Evolutionary conservation across 2,797 vertebrate genomes (phyloP).

Genomic region (Myripristis murdjan): DNA sequence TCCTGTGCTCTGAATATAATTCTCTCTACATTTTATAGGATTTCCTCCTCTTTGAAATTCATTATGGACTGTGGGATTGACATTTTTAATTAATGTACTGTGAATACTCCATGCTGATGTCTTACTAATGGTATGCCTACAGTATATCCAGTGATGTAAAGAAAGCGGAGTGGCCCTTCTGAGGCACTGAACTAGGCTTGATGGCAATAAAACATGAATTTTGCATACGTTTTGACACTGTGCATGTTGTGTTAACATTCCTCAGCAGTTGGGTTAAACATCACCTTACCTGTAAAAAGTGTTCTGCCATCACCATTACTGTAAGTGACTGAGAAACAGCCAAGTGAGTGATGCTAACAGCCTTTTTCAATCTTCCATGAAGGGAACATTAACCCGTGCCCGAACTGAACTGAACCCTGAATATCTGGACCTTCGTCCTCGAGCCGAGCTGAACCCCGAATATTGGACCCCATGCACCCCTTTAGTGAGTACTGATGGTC

Average conservation of each 20-base stretch:
- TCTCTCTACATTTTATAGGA: slow-evolving; percentile 44
- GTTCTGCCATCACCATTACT: slow-evolving; percentile 5
- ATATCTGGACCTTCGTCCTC: slow-evolving; percentile 89
- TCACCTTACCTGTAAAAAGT: neutral
- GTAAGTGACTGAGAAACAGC: slow-evolving; percentile 10
- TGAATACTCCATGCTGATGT: slow-evolving; percentile 31
- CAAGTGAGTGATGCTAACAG: slow-evolving; percentile 63
- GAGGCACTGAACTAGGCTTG: neutral
- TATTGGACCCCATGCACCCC: slow-evolving; percentile 91
- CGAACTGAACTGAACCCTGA: slow-evolving; percentile 90
- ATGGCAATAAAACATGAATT: neutral
- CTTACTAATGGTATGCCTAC: slow-evolving; percentile 38
- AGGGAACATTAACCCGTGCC: slow-evolving; percentile 89
- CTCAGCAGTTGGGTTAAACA: neutral
- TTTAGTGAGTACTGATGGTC: slow-evolving; percentile 86
- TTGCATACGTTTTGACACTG: neutral
- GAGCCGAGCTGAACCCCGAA: slow-evolving; percentile 88
- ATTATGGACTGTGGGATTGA: slow-evolving; percentile 34
- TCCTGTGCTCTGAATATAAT: slow-evolving; percentile 49
- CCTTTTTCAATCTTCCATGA: slow-evolving; percentile 72
- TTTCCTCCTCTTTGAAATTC: slow-evolving; percentile 28
- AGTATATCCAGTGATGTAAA: slow-evolving; percentile 16
- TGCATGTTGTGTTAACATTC: slow-evolving; percentile 27
- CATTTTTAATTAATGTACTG: slow-evolving; percentile 43
- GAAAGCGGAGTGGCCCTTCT: neutral